Base-by-base conservation (phyloP, 2,113 vertebrate species). In the Indri indri region DNA sequence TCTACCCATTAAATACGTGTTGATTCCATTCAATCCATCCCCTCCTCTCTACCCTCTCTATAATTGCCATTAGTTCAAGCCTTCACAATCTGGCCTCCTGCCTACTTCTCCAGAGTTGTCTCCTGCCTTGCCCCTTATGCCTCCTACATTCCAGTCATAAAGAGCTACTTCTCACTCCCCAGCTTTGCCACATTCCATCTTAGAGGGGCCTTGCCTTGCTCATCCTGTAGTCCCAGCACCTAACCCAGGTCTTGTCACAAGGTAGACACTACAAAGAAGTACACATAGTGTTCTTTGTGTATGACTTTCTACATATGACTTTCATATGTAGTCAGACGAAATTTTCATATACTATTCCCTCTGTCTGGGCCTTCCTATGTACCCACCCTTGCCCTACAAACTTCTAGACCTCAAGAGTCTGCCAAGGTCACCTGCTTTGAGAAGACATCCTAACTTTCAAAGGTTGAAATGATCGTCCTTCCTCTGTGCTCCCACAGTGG, bases 341-440 rank as follows among this genome's bases (percentile, higher is more conserved):
- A 68, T 47, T 77, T 94, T 82, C 50, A 86, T 70, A 82, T 20
- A 66, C 61, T 61, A 4, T 63, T 77, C 32, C 34, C 68, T 63
- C 71, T 95, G 65, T 50, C 42, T 37, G 32, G 57, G n/a, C 10
- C 61, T 95, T 90, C 65, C 68, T 87, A 18, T 27, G 68, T 79
- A 45, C n/a, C 37, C 6, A 54, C 47, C 16, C 40, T 16, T 80
- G 20, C 30, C 52, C 30, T 45, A 73, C 25, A 73, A 95, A 92
- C 61, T 83, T 96, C 37, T 82, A 96, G 88, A 86, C 63, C 65
- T 92, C 68, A 94, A 73, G 71, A 92, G 47, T 91, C 61, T 94
- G 47, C n/a, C 71, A 77, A 86, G 61, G 30, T 86, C 59, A 93
- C 37, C 54, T 86, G 59, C 59, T 93, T 90, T 92, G 66, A 79